phyloP scores from a whole-genome alignment of 2,113 vertebrate genomes.

The Eurystomus gularis region DNA sequence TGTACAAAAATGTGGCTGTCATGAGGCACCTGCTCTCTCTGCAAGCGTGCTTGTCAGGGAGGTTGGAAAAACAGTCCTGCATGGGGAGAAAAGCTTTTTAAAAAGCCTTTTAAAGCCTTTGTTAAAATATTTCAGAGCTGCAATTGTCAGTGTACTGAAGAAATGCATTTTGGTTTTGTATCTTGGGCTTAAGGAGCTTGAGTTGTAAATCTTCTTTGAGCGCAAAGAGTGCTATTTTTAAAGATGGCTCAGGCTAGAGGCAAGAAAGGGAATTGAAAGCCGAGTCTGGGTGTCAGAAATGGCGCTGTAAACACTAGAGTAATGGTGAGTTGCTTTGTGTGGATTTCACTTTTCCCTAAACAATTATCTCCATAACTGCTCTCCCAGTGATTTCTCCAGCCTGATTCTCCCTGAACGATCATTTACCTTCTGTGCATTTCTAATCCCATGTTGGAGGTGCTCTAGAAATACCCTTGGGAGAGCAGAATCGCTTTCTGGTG shows the following conservation, averaged over 20 bases:
- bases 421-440: too few relatives aligned
- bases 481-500: background rate
- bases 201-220: background rate
- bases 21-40: background rate
- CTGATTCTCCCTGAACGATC: background rate
- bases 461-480: background rate
- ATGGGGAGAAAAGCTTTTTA: background rate
- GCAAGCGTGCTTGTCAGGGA: too few relatives aligned
- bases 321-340: too few relatives aligned
- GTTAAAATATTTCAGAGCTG: background rate
- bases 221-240: background rate
- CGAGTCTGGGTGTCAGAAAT: background rate
- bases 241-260: background rate
- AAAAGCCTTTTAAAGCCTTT: background rate
- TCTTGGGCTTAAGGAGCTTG: background rate
- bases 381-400: too few relatives aligned
- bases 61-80: background rate
- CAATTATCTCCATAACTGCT: too few relatives aligned
- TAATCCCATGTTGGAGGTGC: background rate
- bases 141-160: rapidly evolving
- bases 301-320: background rate
- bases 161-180: background rate
- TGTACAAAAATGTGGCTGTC: background rate
- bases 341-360: background rate
- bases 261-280: background rate